Conservation (phyloP, 2,797 vertebrate genomes). For the Gallirallus australis region DNA sequence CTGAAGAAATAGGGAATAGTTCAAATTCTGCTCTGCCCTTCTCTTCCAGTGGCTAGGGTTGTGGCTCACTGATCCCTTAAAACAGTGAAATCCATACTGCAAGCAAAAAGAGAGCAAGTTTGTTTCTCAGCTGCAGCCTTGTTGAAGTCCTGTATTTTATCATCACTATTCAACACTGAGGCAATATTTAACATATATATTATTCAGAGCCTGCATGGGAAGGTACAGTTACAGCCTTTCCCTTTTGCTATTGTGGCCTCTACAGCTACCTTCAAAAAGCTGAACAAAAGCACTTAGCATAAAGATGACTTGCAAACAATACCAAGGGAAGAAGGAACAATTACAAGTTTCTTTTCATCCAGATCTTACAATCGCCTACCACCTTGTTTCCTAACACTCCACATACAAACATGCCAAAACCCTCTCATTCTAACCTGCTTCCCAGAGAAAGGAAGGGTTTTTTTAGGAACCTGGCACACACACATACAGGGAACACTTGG, state of each 20-base stretch:
- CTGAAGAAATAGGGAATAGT: neutral
- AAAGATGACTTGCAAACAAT: neutral
- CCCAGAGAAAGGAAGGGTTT: neutral
- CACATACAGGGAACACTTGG: neutral
- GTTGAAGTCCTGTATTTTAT: neutral
- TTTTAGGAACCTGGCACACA: neutral
- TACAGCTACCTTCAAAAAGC: neutral
- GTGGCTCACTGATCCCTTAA: neutral
- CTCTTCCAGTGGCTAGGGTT: neutral
- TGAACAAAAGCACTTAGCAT: neutral
- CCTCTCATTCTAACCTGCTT: neutral
- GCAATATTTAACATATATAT: neutral
- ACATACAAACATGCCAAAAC: neutral
- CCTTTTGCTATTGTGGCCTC: neutral
- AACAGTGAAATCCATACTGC: neutral
- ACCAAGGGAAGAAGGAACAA: neutral
- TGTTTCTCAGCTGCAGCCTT: neutral
- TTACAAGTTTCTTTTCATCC: neutral
- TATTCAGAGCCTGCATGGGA: constrained; percentile 2
- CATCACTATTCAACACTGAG: neutral
- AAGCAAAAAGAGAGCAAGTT: neutral
- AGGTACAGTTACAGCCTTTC: neutral
- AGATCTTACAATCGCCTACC: neutral
- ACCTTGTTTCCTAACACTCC: neutral
- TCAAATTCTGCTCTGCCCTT: neutral